Base-by-base conservation (phyloP, 2,113 vertebrate genomes). In the Caretta caretta region DNA sequence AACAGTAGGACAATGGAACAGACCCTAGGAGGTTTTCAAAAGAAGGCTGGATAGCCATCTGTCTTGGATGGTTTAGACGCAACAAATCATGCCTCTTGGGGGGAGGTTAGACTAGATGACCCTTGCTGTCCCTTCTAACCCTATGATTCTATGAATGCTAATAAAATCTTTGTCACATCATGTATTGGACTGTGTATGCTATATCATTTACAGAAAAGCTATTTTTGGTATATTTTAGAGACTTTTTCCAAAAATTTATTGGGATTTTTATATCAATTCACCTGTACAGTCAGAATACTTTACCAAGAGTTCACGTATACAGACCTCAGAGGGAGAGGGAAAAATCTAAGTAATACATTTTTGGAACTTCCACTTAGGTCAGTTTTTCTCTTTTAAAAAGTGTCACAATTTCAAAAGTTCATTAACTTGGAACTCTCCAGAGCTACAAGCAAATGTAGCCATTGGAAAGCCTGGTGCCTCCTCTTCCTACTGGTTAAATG, bases 381-480 rank as follows among this genome's bases (percentile, higher is more conserved):
- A 42, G 38, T 4, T 14, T 3, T 79, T 53, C 56, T 25, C 20
- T 81, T 51, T 27, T n/a, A 54, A 13, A 92, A 10, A 54, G 85
- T 22, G 85, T 22, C 5, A 3, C 7, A 4, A 5, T 46, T 83
- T 78, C n/a, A 87, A 90, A 84, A 57, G 20, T 6, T 84, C 46
- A 90, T 4, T 19, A 79, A 0, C 5, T 79, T 90, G 49, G 16
- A 11, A 13, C 5, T 83, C 22, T 80, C 14, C 59, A 90, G 12
- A 89, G 56, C 2, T 5, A 42, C 8, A 81, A 65, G 2, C 29
- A 6, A 51, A 56, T 22, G 51, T 3, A 50, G 1, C 1, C 42
- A 3, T 8, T 76, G 29, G 1, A n/a, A 89, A 89, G 1, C 1
- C 49, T 62, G 5, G 0, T 56, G 22, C 54, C 22, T 4, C 46